These are phyloP conservation scores for Hydropotes inermis DNA, from an alignment of 2,113 vertebrate species.

Conservation along the genomic window DNA sequence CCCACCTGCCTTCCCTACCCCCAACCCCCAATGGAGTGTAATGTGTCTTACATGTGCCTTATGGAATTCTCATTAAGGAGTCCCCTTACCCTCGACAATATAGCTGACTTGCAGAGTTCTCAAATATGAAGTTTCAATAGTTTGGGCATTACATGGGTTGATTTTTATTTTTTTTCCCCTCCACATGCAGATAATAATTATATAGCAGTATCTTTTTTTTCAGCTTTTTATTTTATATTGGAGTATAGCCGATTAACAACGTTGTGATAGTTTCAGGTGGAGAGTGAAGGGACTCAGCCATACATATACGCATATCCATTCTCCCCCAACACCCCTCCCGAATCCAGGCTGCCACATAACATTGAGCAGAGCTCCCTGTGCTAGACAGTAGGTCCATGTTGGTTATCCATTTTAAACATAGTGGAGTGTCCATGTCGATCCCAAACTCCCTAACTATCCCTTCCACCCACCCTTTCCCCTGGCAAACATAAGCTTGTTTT, in stretches of 20 bases:
- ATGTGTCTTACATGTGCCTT: background rate
- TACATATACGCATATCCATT: background rate
- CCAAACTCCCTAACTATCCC: background rate
- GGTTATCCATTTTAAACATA: background rate
- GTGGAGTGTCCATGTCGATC: background rate
- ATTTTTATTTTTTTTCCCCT: rapidly evolving
- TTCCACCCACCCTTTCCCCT: background rate
- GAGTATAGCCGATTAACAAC: background rate
- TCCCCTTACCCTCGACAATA: background rate
- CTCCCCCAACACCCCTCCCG: background rate
- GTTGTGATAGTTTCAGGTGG: background rate
- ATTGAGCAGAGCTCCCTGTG: background rate
- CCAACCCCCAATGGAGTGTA: background rate
- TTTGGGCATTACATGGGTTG: background rate
- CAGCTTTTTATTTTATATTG: background rate
- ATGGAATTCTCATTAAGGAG: background rate
- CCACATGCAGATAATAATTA: background rate
- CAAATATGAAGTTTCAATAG: background rate
- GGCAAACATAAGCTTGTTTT: background rate
- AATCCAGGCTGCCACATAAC: background rate
- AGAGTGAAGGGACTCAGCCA: background rate
- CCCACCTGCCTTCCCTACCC: background rate
- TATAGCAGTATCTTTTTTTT: background rate
- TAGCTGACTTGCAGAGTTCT: background rate
- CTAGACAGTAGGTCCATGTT: background rate